Conservation (phyloP, 2,888 invertebrate genomes). For the Acleris emargana region DNA sequence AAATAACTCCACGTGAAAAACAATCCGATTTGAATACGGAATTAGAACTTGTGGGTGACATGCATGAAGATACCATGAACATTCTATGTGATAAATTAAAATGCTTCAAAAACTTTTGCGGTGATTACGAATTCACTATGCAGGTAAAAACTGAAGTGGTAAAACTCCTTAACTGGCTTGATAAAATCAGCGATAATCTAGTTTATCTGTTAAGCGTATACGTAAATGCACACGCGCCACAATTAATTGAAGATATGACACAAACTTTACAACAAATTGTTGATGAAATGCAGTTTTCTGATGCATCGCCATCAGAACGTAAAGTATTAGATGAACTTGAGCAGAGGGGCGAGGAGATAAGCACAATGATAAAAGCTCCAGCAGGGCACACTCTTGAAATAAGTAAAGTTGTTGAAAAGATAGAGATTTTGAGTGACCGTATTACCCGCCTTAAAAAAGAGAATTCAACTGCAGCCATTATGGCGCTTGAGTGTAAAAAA, state of each 20-base stretch:
- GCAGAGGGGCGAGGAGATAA: slow-evolving; percentile 57
- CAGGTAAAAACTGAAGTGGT: slow-evolving; percentile 53
- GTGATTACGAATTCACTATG: slow-evolving; percentile 56
- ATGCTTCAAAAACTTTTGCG: slow-evolving; percentile 55
- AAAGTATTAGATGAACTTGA: slow-evolving; percentile 60
- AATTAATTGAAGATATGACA: slow-evolving; percentile 58
- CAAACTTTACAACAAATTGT: slow-evolving; percentile 70
- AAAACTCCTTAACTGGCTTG: slow-evolving; percentile 67
- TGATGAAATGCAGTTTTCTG: slow-evolving; percentile 54
- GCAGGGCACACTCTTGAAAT: slow-evolving; percentile 65
- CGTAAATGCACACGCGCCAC: slow-evolving; percentile 56
- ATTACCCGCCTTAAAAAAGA: slow-evolving; percentile 61
- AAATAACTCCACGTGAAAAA: slow-evolving; percentile 51
- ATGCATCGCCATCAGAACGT: slow-evolving; percentile 46
- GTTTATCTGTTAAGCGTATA: slow-evolving; percentile 60
- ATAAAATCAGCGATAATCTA: slow-evolving; percentile 67
- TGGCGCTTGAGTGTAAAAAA: slow-evolving; percentile 65
- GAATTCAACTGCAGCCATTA: slow-evolving; percentile 60
- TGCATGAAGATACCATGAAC: slow-evolving; percentile 63
- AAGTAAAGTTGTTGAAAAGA: slow-evolving; percentile 65
- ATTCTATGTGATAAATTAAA: slow-evolving; percentile 59
- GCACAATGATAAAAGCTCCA: slow-evolving; percentile 61
- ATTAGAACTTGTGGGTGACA: slow-evolving; percentile 72
- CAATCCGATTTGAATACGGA: slow-evolving; percentile 61
- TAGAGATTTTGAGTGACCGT: slow-evolving; percentile 60